Conservation (phyloP, 2,797 vertebrate genomes). For the Tinamus major region DNA sequence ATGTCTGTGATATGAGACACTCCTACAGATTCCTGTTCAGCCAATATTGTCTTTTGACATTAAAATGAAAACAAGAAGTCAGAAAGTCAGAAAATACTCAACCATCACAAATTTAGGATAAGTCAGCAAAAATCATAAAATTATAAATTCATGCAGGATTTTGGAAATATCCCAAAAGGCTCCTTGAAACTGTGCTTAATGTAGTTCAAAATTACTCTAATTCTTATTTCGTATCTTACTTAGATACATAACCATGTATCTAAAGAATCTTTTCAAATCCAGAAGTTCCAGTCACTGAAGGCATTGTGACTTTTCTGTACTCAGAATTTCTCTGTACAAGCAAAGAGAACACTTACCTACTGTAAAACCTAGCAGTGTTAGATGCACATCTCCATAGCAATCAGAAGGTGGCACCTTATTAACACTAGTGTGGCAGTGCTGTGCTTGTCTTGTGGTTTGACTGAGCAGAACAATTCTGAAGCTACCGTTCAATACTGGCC, state of each 20-base stretch:
- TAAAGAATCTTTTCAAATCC: background rate
- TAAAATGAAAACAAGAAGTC: background rate
- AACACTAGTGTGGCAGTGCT: rapidly evolving
- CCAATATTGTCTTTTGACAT: background rate
- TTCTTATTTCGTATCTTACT: background rate
- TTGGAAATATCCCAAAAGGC: background rate
- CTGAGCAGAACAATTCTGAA: rapidly evolving
- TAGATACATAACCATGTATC: background rate
- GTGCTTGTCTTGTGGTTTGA: rapidly evolving
- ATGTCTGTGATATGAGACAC: rapidly evolving
- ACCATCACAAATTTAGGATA: background rate
- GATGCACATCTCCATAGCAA: background rate
- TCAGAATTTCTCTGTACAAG: background rate
- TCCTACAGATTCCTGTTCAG: background rate
- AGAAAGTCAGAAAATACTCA: background rate
- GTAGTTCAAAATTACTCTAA: background rate
- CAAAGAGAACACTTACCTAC: rapidly evolving
- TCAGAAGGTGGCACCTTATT: conserved; percentile 53
- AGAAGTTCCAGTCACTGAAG: background rate
- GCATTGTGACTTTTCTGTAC: rapidly evolving
- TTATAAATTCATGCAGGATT: background rate
- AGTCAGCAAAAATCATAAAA: background rate
- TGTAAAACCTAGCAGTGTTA: background rate
- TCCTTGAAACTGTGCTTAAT: background rate
- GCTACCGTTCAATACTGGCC: rapidly evolving